Evolutionary conservation across 1,140 invertebrate species (phyloP), one percentile per base, ranked within the genome.

Genomic region (Battus philenor): DNA sequence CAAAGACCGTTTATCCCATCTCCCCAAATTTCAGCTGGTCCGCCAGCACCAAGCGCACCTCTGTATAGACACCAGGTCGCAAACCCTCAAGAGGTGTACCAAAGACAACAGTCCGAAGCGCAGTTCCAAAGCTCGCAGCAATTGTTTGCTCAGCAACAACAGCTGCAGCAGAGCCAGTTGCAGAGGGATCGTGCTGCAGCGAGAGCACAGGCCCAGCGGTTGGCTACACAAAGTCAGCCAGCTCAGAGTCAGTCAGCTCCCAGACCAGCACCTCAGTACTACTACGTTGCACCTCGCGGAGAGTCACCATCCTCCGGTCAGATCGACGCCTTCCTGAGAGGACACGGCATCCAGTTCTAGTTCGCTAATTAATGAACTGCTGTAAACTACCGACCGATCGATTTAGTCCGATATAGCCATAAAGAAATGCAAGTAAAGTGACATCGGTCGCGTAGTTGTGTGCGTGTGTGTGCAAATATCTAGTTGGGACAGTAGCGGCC

Each of bases 321-420:
- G 67, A 94, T 95, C 63, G 93, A 94, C 68, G 91, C 93, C 22
- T 95, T 94, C 81, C 88, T 95, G 26, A 88, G 92, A 70, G 91
- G 91, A 24, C 90, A 92, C 65, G 90, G 90, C 63, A 89, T 91
- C 58, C 87, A 89, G 54, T 90, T 90, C 71, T 91, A 89, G 67
- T 68, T 61, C 34, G 10, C 45, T 53, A 68, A 61, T n/a, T 50
- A 27, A 61, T 62, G 61, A 59, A 54, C 53, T 62, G 58, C 66
- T 55, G n/a, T 58, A 73, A 68, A 61, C 44, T 58, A 50, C 38
- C 56, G 54, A 44, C 44, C 50, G 54, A 54, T 53, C 52, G 52
- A 51, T 53, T 39, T 17, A 34, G 44, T 41, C 43, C 49, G 33
- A 10, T 34, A 31, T 30, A 18, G 41, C 29, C 44, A 34, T 47